Percentiles rank a stretch among this genome's conserved stretches.
Evolutionary conservation across 2,113 vertebrate genomes (phyloP).

Genomic region (Vicugna pacos): DNA sequence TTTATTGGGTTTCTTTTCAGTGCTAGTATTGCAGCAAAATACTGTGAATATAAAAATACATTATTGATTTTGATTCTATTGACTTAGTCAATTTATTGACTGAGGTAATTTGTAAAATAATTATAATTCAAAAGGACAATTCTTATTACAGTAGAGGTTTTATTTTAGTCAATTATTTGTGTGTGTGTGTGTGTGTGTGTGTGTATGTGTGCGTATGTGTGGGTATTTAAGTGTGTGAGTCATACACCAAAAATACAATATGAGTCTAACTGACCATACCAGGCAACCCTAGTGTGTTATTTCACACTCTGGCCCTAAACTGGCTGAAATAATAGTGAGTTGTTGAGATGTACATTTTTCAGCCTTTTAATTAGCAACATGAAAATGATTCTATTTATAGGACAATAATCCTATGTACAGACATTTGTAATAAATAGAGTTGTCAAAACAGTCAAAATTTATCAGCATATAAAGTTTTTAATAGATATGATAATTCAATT

Average conservation of each 20-base stretch:
- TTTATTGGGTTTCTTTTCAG: not conserved
- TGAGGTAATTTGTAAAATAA: not conserved
- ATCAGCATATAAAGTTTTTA: not conserved
- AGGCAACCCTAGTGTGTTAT: not conserved
- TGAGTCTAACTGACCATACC: not conserved
- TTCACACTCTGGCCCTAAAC: not conserved
- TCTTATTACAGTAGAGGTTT: not conserved
- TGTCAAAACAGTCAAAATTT: not conserved
- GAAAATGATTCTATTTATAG: not conserved
- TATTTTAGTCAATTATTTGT: not conserved
- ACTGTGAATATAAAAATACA: not conserved
- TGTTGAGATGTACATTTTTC: not conserved
- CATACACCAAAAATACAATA: not conserved
- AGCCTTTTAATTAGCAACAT: not conserved
- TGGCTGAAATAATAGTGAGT: not conserved
- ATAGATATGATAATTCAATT: not conserved
- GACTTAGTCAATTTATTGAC: not conserved
- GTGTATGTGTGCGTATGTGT: no score
- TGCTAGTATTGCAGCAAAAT: not conserved
- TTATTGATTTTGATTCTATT: not conserved
- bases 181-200: not conserved
- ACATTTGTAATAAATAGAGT: not conserved
- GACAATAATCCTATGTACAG: not conserved
- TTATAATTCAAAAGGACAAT: not conserved
- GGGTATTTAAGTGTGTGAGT: not conserved